Evolutionary conservation across 2,113 vertebrate species (phyloP), one percentile per base, ranked within the genome.

Genomic region (Albula goreensis): DNA sequence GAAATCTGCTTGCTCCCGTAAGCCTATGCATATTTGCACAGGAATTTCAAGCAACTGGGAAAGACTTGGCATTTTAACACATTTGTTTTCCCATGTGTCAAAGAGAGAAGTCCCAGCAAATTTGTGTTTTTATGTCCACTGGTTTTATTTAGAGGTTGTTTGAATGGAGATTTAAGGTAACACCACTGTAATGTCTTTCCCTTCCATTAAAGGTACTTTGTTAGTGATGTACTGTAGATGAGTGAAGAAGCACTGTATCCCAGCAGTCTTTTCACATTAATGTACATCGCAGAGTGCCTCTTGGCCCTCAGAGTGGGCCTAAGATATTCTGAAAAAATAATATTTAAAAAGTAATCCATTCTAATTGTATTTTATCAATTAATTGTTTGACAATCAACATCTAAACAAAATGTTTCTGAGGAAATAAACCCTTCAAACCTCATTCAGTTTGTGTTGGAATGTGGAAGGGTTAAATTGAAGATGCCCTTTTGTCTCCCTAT

Each of bases 1-100:
- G 83, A 88, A 85, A 84, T 31, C 87, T 77, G 51, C 83, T 87
- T 66, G 85, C 82, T 86, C 74, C 66, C 80, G 53, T 81, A 86
- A 88, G 77, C 87, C 85, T 85, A 70, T 85, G 85, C 80, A 84
- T 89, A 85, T 90, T 89, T 89, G 66, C 84, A 50, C 74, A 85
- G 88, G 85, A 66, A 82, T 89, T 82, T 78, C 25, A 84, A 85
- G 53, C 19, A 78, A 57, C 66, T 50, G 83, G 83, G 66, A 81
- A 74, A 49, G 25, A 31, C 80, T 78, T 85, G 52, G 60, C 70
- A 85, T 77, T 70, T 56, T 80, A 74, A 78, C 63, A 66, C 52
- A 11, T 88, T 63, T 74, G 81, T 85, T 81, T 86, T 81, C 85
- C 85, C 81, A 85, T 87, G 80, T 78, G 52, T 84, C 80, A 88